These are phyloP conservation scores for Mustela lutreola DNA, from an alignment of 2,113 vertebrate species.

Conservation along the genomic window DNA sequence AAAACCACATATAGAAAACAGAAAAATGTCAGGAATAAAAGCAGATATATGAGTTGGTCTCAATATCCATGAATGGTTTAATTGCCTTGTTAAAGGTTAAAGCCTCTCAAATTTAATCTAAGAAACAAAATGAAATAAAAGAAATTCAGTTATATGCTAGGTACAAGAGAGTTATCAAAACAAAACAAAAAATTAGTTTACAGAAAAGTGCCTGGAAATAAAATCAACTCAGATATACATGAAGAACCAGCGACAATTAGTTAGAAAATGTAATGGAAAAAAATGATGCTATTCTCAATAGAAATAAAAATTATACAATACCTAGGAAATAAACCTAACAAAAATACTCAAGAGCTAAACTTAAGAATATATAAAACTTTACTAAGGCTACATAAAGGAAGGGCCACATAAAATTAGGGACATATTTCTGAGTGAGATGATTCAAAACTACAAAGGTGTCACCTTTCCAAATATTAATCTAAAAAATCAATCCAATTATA, in stretches of 20 bases:
- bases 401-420: conserved; percentile 21
- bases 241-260: background rate
- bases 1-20: background rate
- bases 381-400: background rate
- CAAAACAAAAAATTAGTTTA: background rate
- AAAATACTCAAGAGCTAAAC: conserved; percentile 40
- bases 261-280: background rate
- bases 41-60: background rate
- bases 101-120: background rate
- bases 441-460: background rate
- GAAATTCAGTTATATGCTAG: background rate
- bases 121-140: conserved; percentile 37
- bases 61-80: background rate
- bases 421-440: background rate
- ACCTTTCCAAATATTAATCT: conserved; percentile 46
- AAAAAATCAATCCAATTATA: conserved; percentile 37
- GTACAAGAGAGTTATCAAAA: background rate
- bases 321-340: background rate
- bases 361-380: conserved; percentile 1
- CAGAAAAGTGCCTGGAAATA: background rate
- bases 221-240: background rate
- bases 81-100: background rate
- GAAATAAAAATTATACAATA: conserved; percentile 42
- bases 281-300: background rate
- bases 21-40: background rate